A percentile compares a stretch with the other conserved stretches of the same genome.
Evolutionary conservation across 2,888 invertebrate genomes (phyloP).

Genomic region (Maniola hyperantus): DNA sequence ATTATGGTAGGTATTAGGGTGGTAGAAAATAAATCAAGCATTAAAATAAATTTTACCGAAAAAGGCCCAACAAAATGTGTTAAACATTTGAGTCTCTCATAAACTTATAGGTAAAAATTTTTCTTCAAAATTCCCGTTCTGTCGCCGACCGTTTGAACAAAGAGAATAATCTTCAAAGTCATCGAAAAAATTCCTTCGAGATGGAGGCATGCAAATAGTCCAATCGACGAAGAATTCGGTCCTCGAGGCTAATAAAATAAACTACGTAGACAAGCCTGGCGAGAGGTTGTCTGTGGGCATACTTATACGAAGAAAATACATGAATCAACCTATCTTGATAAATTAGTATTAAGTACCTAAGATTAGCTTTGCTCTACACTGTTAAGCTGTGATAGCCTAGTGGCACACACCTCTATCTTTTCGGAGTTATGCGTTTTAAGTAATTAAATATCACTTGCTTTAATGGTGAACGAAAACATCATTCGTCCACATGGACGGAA

Average conservation of each 20-base stretch:
- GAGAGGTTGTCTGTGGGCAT: slow-evolving; percentile 7
- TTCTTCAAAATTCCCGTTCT: slow-evolving; percentile 5
- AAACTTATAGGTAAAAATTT: slow-evolving; percentile 4
- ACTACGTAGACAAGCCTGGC: slow-evolving; percentile 29
- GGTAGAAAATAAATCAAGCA: no score
- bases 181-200: slow-evolving; percentile 24
- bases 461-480: no score
- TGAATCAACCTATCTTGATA: slow-evolving; percentile 33
- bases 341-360: slow-evolving; percentile 34
- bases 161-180: slow-evolving; percentile 14
- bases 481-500: no score
- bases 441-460: no score
- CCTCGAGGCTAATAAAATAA: slow-evolving; percentile 30
- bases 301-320: slow-evolving; percentile 10
- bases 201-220: slow-evolving; percentile 35
- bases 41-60: not conserved
- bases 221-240: slow-evolving; percentile 24
- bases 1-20: no score
- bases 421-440: no score
- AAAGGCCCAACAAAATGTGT: not conserved
- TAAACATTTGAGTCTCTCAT: not conserved
- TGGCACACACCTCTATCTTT: no score
- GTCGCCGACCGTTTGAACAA: slow-evolving; percentile 9
- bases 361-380: slow-evolving; percentile 29
- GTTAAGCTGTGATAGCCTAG: no score